Evolutionary conservation across 2,888 invertebrate species (phyloP).

Genomic region (Tipula vernalis): DNA sequence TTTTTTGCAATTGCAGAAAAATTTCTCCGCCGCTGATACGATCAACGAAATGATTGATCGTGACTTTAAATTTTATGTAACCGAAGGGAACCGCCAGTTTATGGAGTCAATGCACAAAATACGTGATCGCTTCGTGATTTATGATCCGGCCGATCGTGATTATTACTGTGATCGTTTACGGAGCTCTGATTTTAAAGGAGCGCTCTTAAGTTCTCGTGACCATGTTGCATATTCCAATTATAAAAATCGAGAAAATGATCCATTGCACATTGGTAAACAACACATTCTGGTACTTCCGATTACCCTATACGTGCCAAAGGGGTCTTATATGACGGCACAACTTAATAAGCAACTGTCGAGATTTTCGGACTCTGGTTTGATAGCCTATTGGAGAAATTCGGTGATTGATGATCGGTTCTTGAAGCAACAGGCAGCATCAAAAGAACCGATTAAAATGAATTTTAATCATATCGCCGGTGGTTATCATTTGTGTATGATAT

Average conservation of each 20-base stretch:
- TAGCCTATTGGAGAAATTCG: neutral
- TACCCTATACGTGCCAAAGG: neutral
- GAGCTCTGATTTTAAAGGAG: neutral
- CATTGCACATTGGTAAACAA: neutral
- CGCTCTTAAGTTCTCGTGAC: neutral
- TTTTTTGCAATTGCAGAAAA: conserved; percentile 12
- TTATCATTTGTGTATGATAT: neutral
- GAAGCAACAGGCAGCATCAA: neutral
- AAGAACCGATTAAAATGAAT: neutral
- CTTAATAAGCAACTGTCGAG: neutral
- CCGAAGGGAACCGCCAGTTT: too few species aligned
- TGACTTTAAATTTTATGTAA: neutral
- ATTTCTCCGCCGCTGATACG: neutral
- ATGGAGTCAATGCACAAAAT: neutral
- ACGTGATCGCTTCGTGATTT: neutral
- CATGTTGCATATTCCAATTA: neutral
- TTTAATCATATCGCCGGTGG: neutral
- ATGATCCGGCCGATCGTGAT: neutral
- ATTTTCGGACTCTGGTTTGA: neutral
- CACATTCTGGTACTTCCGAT: neutral
- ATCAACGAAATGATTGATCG: neutral
- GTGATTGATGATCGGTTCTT: neutral
- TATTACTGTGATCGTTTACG: neutral
- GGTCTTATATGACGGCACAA: neutral
- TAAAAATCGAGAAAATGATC: neutral